Evolutionary conservation across 2,888 invertebrate genomes (phyloP).

Genomic region (Metacarcinus magister): DNA sequence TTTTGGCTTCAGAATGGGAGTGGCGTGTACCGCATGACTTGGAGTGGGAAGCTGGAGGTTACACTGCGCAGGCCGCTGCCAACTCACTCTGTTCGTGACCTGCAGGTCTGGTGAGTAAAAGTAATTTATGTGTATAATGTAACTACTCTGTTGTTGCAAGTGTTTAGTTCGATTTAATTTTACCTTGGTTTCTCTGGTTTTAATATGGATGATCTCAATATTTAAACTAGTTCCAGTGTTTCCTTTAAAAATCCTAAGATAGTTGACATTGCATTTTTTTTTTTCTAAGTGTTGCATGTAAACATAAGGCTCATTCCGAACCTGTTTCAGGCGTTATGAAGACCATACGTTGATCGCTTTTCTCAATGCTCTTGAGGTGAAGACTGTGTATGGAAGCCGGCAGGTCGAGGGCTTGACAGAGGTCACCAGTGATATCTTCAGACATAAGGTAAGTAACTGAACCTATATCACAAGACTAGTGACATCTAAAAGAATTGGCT

Average conservation of each 20-base stretch:
- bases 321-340: background rate
- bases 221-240: too few species aligned
- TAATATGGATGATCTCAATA: too few species aligned
- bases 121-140: background rate
- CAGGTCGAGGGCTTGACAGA: background rate
- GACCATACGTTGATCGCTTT: background rate
- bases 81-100: constrained; percentile 49
- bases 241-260: background rate
- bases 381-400: background rate
- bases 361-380: background rate
- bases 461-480: too few species aligned
- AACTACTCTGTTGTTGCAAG: background rate
- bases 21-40: constrained; percentile 67
- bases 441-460: background rate
- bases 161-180: too few species aligned
- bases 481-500: too few species aligned
- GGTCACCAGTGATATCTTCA: background rate
- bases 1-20: constrained; percentile 37
- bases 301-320: too few species aligned
- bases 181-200: too few species aligned
- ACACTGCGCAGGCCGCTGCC: background rate
- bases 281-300: background rate
- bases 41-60: background rate
- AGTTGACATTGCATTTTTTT: background rate
- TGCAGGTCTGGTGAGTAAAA: constrained; percentile 51